Evolutionary conservation across 92 coral and sea anemone species (phyloP).

Genomic region (Zoanthus sociatus): DNA sequence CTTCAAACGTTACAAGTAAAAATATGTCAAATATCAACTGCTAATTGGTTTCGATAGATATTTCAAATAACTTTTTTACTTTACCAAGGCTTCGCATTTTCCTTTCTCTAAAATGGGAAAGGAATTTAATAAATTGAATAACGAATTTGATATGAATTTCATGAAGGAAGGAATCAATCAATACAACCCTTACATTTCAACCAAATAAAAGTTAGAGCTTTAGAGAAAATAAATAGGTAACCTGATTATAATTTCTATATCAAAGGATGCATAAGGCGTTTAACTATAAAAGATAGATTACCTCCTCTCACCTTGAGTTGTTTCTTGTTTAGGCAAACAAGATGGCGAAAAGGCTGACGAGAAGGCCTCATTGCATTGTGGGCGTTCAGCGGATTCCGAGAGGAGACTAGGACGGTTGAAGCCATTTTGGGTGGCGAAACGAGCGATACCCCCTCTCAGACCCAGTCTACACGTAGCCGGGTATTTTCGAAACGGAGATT

Average conservation of each 20-base stretch:
- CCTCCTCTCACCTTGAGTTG: constrained; percentile 62
- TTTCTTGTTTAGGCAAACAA: constrained; percentile 75
- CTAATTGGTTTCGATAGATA: neutral
- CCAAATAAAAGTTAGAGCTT: neutral
- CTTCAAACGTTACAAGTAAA: neutral
- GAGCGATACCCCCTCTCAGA: too few species aligned
- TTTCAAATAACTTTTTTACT: neutral
- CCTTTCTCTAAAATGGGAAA: neutral
- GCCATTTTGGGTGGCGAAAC: too few species aligned
- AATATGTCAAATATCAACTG: neutral
- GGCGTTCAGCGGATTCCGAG: constrained; percentile 22
- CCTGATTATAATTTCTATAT: neutral
- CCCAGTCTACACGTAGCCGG: too few species aligned
- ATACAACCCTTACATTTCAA: neutral
- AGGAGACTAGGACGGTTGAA: constrained; percentile 44
- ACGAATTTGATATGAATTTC: neutral
- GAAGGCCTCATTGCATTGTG: constrained; percentile 64
- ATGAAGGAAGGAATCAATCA: neutral
- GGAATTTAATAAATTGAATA: neutral
- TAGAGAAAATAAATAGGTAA: neutral
- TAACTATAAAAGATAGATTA: constrained; percentile 40
- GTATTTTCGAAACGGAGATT: too few species aligned
- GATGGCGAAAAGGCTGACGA: constrained; percentile 85
- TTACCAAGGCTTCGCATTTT: neutral
- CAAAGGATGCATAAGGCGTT: constrained; percentile 55